Conservation (phyloP, 2,888 invertebrate species). For the Kuschelorhynchus macadamiae region DNA sequence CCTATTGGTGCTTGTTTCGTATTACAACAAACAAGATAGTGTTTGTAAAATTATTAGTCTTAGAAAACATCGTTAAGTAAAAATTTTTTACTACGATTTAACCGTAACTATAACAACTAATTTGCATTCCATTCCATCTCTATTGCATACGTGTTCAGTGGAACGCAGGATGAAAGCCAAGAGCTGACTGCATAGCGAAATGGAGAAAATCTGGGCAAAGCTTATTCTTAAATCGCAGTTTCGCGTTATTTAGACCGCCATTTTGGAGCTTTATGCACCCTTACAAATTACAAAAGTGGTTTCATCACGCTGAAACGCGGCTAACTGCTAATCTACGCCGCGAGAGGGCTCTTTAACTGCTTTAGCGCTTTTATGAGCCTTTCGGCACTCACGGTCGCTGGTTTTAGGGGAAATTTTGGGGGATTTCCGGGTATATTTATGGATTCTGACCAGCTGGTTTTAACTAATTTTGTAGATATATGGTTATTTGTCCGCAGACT, state of each 20-base stretch:
- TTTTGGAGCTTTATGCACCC: constrained; percentile 54
- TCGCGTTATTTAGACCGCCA: constrained; percentile 57
- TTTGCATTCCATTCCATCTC: constrained; percentile 65
- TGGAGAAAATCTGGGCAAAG: constrained; percentile 38
- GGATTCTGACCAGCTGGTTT: constrained; percentile 15
- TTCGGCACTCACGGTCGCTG: constrained; percentile 26
- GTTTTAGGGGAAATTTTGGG: constrained; percentile 24
- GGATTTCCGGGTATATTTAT: constrained; percentile 15
- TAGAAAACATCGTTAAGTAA: too few species aligned
- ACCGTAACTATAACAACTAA: constrained; percentile 63
- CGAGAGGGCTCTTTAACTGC: constrained; percentile 47
- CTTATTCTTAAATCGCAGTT: constrained; percentile 57
- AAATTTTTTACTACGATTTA: too few species aligned
- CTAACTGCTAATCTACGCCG: constrained; percentile 51
- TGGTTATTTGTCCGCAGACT: too few species aligned
- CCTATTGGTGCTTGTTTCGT: too few species aligned
- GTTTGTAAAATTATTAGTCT: too few species aligned
- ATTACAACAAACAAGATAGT: too few species aligned
- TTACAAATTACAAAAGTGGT: constrained; percentile 57
- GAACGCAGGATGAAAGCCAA: constrained; percentile 51
- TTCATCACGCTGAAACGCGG: constrained; percentile 53
- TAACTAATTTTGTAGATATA: neutral
- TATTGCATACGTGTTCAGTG: constrained; percentile 53
- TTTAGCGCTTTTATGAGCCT: constrained; percentile 46
- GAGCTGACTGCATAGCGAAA: constrained; percentile 55